Percentiles rank a stretch among this genome's conserved stretches.
These are phyloP conservation scores for Rapana venosa DNA, from an alignment of 2,888 invertebrate genomes.

Conservation along the genomic window DNA sequence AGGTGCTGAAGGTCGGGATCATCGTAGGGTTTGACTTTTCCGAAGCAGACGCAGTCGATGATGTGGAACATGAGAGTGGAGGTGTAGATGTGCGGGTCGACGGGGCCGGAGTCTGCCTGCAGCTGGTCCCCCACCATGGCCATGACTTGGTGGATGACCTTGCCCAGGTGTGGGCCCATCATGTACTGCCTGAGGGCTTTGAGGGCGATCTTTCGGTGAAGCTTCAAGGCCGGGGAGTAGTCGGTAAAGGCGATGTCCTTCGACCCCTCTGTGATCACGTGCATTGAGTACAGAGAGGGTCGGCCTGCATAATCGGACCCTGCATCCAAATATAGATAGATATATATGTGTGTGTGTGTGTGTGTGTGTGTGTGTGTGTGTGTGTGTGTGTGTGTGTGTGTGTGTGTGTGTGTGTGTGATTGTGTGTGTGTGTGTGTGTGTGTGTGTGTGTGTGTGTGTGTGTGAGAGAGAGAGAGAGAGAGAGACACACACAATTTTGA, in stretches of 20 bases:
- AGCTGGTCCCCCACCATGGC: conserved; percentile 14
- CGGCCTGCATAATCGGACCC: conserved; percentile 11
- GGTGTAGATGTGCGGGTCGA: conserved; percentile 27
- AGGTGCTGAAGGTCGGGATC: conserved; percentile 21
- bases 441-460: not conserved
- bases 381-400: not conserved
- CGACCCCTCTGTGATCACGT: not conserved
- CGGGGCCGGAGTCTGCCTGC: conserved; percentile 12
- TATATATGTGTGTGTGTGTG: not conserved
- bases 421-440: not conserved
- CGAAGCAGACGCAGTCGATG: conserved; percentile 37
- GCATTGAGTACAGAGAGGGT: conserved; percentile 6
- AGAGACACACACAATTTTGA: too few relatives aligned
- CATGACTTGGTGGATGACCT: conserved; percentile 17
- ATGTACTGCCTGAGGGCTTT: conserved; percentile 37
- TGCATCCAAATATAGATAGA: not conserved
- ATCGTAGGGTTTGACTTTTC: conserved; percentile 29
- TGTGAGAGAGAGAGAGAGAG: too few relatives aligned
- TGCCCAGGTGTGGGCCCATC: conserved; percentile 21
- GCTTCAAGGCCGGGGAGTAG: conserved; percentile 23
- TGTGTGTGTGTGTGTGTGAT: not conserved
- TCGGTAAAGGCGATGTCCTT: conserved; percentile 12
- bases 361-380: not conserved
- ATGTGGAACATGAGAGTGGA: conserved; percentile 33
- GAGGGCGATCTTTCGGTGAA: not conserved